Evolutionary conservation across 2,113 vertebrate genomes (phyloP).

Genomic region (Origma solitaria): DNA sequence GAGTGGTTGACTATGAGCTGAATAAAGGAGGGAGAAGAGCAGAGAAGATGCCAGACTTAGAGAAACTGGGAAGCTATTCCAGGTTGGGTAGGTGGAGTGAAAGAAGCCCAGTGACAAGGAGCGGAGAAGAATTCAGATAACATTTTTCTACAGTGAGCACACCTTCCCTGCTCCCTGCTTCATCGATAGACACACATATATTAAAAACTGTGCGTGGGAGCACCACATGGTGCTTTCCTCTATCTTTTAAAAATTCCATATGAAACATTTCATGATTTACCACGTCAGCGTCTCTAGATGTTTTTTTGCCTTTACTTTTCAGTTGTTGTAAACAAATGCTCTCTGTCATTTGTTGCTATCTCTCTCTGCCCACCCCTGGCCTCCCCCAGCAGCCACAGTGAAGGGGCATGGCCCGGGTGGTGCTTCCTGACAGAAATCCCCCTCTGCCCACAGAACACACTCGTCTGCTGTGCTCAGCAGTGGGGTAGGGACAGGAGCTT

Average conservation of each 20-base stretch:
- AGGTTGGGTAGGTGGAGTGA: conserved; percentile 27
- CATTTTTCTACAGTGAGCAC: neutral
- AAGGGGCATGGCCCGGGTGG: rapidly evolving
- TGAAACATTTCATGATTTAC: conserved; percentile 6
- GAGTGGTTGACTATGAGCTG: neutral
- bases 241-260: neutral
- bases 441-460: neutral
- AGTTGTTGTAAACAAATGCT: conserved; percentile 6
- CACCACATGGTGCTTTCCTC: conserved; percentile 26
- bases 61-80: neutral
- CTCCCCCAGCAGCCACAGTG: neutral
- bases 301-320: neutral
- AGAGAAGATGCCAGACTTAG: conserved; percentile 8
- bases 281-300: neutral
- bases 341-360: neutral
- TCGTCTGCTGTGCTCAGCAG: neutral
- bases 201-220: conserved; percentile 28
- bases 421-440: neutral
- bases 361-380: neutral
- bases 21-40: neutral
- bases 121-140: neutral
- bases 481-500: neutral
- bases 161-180: neutral
- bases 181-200: neutral
- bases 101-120: conserved; percentile 14